These are phyloP conservation scores for Amitus sp. DNA, from an alignment of 2,888 invertebrate species.

Conservation along the genomic window DNA sequence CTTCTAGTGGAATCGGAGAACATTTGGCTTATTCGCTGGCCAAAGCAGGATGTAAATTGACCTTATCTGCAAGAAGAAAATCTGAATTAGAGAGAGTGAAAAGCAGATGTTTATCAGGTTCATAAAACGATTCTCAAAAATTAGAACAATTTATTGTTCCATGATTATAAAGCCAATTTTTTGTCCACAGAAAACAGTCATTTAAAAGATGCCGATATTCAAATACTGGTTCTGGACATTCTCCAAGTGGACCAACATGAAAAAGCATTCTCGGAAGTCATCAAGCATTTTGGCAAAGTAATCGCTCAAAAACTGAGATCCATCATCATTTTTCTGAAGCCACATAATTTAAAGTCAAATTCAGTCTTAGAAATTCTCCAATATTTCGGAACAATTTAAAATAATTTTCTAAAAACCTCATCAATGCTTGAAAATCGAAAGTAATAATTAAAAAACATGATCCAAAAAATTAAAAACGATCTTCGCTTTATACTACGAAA, in stretches of 20 bases:
- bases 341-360: too few species aligned
- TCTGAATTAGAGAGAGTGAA: constrained; percentile 75
- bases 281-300: constrained; percentile 74
- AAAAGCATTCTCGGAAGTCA: constrained; percentile 70
- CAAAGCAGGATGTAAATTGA: constrained; percentile 73
- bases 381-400: too few species aligned
- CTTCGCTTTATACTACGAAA: too few species aligned
- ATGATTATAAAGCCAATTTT: constrained; percentile 1
- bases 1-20: constrained; percentile 87
- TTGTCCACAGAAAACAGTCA: constrained; percentile 43
- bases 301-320: too few species aligned
- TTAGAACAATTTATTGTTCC: neutral
- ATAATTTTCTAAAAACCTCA: too few species aligned
- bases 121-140: neutral
- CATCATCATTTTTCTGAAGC: too few species aligned
- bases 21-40: constrained; percentile 76
- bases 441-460: too few species aligned
- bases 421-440: too few species aligned
- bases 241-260: constrained; percentile 71
- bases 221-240: constrained; percentile 77
- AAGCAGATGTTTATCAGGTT: constrained; percentile 69
- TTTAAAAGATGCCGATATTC: constrained; percentile 71
- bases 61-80: constrained; percentile 75
- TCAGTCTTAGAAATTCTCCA: too few species aligned
- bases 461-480: too few species aligned